Base-by-base conservation (phyloP, 2,113 vertebrate genomes). In the Zosterops pallidus region DNA sequence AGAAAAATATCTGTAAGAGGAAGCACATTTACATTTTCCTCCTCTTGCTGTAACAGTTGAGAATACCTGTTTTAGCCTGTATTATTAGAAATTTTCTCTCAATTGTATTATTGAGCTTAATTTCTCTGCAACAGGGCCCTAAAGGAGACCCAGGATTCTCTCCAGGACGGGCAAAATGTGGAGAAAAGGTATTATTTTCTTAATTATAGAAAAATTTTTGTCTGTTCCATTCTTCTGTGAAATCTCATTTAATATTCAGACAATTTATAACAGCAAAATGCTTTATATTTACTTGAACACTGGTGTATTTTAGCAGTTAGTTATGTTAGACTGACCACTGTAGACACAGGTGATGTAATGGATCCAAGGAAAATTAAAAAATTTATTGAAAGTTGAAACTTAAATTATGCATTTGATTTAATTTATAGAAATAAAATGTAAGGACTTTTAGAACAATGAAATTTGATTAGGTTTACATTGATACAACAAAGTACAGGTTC, bases 71-170 rank as follows among this genome's bases (percentile, higher is more conserved):
- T 90, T 67, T 37, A 33, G 21, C 3, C 3, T 64, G 4, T 41
- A 11, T 82, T 71, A 44, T 49, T 82, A 46, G 76, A 69, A 71
- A 4, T 20, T 70, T 19, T 72, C 11, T 89, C 29, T 28, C 11
- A 23, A 4, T 60, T 6, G 12, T 88, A 71, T 53, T 82, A 68
- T 74, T 62, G 41, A 52, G 10, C 37, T 85, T 85, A 37, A 86
- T 88, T 95, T 92, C 25, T 88, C 33, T 97, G 19, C 60, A 14
- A 57, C 71, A 99, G 99, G 99, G 99, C 52, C 97, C 97, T 89
- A 99, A 99, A 97, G 99, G 99, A 95, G 99, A 99, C 90, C 98
- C 99, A 19, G 99, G 99, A 76, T 95, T 98, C 65, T 99, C 99
- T 52, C 99, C 99, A 83, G 99, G 98, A 62, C 98, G 98, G 95